Base-by-base conservation (phyloP, 2,797 vertebrate genomes). In the Smutsia temminckii region DNA sequence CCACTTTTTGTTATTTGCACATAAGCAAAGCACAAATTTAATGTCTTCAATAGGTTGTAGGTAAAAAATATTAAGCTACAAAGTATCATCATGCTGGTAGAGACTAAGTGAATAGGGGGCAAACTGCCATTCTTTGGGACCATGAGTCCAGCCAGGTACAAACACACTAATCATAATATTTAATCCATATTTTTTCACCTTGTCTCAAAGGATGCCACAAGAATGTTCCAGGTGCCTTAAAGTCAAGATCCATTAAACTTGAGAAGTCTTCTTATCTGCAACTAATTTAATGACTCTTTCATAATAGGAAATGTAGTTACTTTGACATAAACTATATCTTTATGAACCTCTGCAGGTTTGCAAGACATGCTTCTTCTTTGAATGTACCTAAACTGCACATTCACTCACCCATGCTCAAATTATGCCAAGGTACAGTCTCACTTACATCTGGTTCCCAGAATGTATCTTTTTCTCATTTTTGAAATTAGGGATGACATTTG, bases 251-350 rank as follows among this genome's bases (percentile, higher is more conserved):
- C n/a, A 74, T 12, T 90, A 51, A 80, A 49, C 66, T 20, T 68
- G 77, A 94, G 49, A 32, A 40, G 63, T 57, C 8, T 95, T 49
- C n/a, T 91, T 85, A 75, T 55, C 51, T 57, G 25, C 4, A 29
- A 88, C 29, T n/a, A 85, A 89, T 63, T 51, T 69, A 93, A 92
- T 29, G 78, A 85, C 8, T 91, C 11, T 71, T 17, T 90, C 40
- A 29, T 29, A 66, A 51, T 37, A 64, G 80, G 34, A 94, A 92
- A 89, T 84, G 8, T 29, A 74, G 27, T 51, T 89, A 63, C 68
- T 81, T 53, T 71, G 64, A 86, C 21, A 51, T 37, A 75, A 91
- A 95, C 42, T 78, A 1, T 20, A 85, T 8, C 78, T 42, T 85
- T 27, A 80, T 59, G 37, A 78, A 71, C 8, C 34, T 92, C 20